These are phyloP conservation scores for Calephelis virginiensis DNA, from an alignment of 1,140 invertebrate species.

Conservation along the genomic window DNA sequence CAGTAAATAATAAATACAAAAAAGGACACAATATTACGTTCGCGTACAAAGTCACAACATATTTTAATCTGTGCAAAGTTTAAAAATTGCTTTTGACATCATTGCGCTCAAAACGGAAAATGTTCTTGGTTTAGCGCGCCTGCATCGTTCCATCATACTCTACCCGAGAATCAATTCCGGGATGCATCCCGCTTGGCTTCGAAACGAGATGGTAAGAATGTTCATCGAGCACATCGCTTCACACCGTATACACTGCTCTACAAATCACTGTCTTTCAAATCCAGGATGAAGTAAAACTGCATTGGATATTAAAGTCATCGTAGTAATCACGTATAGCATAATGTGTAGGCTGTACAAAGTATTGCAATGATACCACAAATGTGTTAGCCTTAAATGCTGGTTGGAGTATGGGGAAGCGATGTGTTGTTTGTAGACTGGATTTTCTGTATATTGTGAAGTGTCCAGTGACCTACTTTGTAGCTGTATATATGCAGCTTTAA, in stretches of 20 bases:
- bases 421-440: conserved; percentile 7
- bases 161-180: conserved; percentile 48
- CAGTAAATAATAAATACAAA: too few species aligned
- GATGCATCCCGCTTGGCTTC: conserved; percentile 25
- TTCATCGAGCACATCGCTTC: background rate
- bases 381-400: conserved; percentile 34
- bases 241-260: conserved; percentile 8
- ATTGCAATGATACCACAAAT: conserved; percentile 24
- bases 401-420: conserved; percentile 44
- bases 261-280: background rate
- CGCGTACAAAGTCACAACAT: background rate
- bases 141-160: conserved; percentile 40
- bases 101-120: conserved; percentile 26
- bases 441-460: background rate
- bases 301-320: conserved; percentile 15
- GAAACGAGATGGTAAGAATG: conserved; percentile 15
- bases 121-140: conserved; percentile 29
- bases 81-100: conserved; percentile 24
- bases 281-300: background rate
- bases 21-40: too few species aligned
- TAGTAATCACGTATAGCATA: background rate
- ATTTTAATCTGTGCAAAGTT: conserved; percentile 5
- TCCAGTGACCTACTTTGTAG: background rate
- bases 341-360: conserved; percentile 1
- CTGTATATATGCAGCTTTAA: background rate